Base-by-base conservation (phyloP, 2,888 invertebrate species). In the Alcis repandata region DNA sequence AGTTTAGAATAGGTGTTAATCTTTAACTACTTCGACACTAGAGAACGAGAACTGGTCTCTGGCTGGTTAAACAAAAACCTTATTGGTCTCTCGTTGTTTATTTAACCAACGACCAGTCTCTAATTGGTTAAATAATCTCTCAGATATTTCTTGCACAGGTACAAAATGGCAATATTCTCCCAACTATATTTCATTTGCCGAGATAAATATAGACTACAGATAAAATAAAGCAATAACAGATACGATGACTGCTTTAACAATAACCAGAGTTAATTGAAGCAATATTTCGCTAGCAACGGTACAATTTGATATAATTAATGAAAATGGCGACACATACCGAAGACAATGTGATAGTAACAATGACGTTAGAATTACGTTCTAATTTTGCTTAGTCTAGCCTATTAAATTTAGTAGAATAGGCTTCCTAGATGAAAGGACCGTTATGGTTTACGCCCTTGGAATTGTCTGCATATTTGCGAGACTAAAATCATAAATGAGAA, bases 291-390 rank as follows among this genome's bases (percentile, higher is more conserved):
- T 19, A 57, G 20, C 32, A 43, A 22, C 33, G 4, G 27, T 38
- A 54, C 48, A 62, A 51, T 62, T 41, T 56, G 43, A 52, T 62
- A 41, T 52, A 63, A 57, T 57, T 51, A 57, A 57, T 38, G 36
- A 38, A 63, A 57, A 57, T 38, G 20, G 43, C 57, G 38, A 38
- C 54, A 53, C 17, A 46, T 8, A 27, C 17, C 11, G n/a, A 38
- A 33, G 36, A 11, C 52, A 45, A 54, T 49, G 40, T 48, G 51
- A 19, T 46, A 15, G 53, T 40, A 41, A 54, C 54, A 56, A 61
- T 56, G 49, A 43, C 49, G 45, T 27, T n/a, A 46, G 17, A 46
- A 53, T 60, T 46, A 46, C 38, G 40, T 40, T 32, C 17, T 48
- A 27, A 59, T 41, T 38, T 38, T 22, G 40, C 40, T 48, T 15